Evolutionary conservation across 1,140 invertebrate species (phyloP).

Genomic region (Mya arenaria): DNA sequence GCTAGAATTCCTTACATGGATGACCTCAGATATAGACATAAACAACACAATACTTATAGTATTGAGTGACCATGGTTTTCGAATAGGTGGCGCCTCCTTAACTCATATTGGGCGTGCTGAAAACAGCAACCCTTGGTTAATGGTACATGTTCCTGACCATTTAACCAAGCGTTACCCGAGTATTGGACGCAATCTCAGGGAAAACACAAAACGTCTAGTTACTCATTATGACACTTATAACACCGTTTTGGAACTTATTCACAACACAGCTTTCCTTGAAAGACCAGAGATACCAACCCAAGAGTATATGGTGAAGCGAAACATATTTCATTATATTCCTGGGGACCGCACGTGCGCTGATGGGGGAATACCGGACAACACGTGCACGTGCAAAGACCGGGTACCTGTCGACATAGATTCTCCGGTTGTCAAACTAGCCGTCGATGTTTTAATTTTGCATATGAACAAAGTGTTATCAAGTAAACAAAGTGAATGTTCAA

Average conservation of each 20-base stretch:
- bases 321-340: slow-evolving; percentile 56
- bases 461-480: slow-evolving; percentile 55
- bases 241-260: slow-evolving; percentile 45
- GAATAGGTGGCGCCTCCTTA: slow-evolving; percentile 33
- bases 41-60: slow-evolving; percentile 42
- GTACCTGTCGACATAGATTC: slow-evolving; percentile 4
- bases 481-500: slow-evolving; percentile 22
- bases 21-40: neutral
- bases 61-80: slow-evolving; percentile 56
- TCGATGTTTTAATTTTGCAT: neutral
- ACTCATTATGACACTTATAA: slow-evolving; percentile 48
- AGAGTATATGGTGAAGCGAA: slow-evolving; percentile 6
- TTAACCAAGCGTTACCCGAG: slow-evolving; percentile 21
- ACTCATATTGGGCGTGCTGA: slow-evolving; percentile 54
- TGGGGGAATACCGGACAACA: slow-evolving; percentile 54
- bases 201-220: slow-evolving; percentile 26
- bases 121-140: slow-evolving; percentile 47
- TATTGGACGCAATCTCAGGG: neutral
- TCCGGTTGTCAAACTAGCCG: slow-evolving; percentile 13
- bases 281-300: neutral
- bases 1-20: slow-evolving; percentile 59
- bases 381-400: slow-evolving; percentile 60
- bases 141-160: slow-evolving; percentile 47
- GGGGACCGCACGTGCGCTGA: slow-evolving; percentile 47
- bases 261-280: neutral